Evolutionary conservation across 2,797 vertebrate species (phyloP).

Genomic region (Tinamus major): DNA sequence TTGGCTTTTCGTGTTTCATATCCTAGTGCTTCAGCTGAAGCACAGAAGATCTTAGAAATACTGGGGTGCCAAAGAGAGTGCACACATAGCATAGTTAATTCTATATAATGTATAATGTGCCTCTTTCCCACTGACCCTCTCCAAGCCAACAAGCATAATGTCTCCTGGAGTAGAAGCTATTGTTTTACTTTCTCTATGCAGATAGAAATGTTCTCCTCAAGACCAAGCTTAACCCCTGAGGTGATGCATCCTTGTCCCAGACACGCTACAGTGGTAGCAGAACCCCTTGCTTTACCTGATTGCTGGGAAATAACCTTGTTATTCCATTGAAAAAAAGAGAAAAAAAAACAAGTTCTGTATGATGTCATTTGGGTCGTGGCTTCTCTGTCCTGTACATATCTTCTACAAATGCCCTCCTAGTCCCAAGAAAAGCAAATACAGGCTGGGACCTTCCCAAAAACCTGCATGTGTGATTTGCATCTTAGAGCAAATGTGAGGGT

Average conservation of each 20-base stretch:
- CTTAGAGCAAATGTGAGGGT: not conserved
- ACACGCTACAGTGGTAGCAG: accelerated
- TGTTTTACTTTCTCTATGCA: not conserved
- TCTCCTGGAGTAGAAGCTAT: not conserved
- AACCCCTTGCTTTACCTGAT: not conserved
- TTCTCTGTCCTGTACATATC: not conserved
- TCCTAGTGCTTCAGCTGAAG: not conserved
- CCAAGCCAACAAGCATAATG: accelerated
- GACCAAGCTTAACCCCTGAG: not conserved
- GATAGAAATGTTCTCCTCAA: not conserved
- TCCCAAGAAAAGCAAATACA: not conserved
- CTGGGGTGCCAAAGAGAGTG: not conserved
- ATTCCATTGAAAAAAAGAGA: not conserved
- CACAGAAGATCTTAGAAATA: not conserved
- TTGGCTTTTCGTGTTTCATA: accelerated
- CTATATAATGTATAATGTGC: not conserved
- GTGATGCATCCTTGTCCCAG: not conserved
- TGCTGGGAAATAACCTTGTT: not conserved
- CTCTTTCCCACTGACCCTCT: not conserved
- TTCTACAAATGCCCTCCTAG: not conserved
- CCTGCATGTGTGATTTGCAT: not conserved
- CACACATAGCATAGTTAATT: accelerated
- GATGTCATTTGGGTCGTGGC: accelerated
- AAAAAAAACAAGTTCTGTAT: not conserved
- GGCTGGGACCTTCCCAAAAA: not conserved